Evolutionary conservation across 37 sponge, comb jelly and placozoan genomes (phyloP).

Genomic region (Spongia lamella): DNA sequence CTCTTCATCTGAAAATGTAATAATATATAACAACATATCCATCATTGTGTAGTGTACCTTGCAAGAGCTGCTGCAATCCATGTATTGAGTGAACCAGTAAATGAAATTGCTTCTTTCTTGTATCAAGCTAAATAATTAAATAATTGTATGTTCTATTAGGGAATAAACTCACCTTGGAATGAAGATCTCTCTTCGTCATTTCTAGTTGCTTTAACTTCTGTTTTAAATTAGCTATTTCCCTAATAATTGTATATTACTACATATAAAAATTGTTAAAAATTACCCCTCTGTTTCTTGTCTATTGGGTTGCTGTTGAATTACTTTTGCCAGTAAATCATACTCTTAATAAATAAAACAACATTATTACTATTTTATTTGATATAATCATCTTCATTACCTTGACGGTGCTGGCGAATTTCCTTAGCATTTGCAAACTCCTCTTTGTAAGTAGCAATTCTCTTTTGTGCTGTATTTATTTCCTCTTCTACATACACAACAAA

Average conservation of each 20-base stretch:
- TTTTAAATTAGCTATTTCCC: constrained; percentile 46
- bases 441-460: constrained; percentile 49
- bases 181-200: constrained; percentile 12
- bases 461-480: constrained; percentile 53
- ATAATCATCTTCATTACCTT: constrained; percentile 51
- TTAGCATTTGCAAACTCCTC: constrained; percentile 65
- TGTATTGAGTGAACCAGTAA: constrained; percentile 78
- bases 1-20: too few species aligned
- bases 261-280: too few species aligned
- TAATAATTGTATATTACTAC: too few species aligned
- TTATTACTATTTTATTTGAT: too few species aligned
- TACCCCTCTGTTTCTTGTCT: constrained; percentile 44
- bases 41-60: too few species aligned
- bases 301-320: constrained; percentile 77
- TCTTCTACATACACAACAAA: constrained; percentile 38
- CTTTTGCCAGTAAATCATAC: constrained; percentile 5
- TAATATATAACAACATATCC: too few species aligned
- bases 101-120: constrained; percentile 76
- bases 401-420: constrained; percentile 71
- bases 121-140: constrained; percentile 33
- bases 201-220: constrained; percentile 34
- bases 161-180: constrained; percentile 19
- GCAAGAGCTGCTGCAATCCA: constrained; percentile 64
- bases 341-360: too few species aligned
- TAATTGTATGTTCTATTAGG: not conserved